Base-by-base conservation (phyloP, 2,888 invertebrate species). In the Liopterus haemorrhoidalis region DNA sequence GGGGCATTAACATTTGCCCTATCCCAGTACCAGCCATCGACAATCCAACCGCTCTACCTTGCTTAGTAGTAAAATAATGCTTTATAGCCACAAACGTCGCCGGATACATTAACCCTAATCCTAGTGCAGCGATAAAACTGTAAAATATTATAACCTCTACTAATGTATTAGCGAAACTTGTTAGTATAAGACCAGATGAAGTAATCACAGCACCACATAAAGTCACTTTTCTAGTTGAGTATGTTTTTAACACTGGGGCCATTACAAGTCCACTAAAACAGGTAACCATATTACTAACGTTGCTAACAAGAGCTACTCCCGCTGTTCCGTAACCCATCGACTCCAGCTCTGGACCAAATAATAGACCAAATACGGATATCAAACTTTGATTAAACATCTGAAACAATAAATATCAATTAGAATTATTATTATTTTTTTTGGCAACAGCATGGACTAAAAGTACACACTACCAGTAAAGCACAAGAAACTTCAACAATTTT, bases 21-120 rank as follows among this genome's bases (percentile, higher is more conserved):
- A 84, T 65, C 48, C 85, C 83, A 50, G 85, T 83, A 43, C 85
- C 85, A 18, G 82, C 82, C 68, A 85, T 75, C 0, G 84, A 79
- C 20, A 85, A 68, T 2, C 85, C 85, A 41, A 85, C 82, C n/a
- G 85, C 85, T 27, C 79, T 73, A 48, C 81, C 81, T 54, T 82
- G 78, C 60, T 71, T 76, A 44, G 71, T 70, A 46, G 72, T 76
- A 59, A 85, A 86, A 64, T 84, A 85, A 16, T 78, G 73, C 62
- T 81, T 82, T 49, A 84, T 78, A 20, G 81, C 78, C 57, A 84
- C 76, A 63, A 85, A 83, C 20, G 81, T 76, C 2, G 82, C 76
- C 31, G 83, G 81, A 50, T 81, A 77, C 51, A 85, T 78, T 48
- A 85, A 71, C 19, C 84, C 85, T 51, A 83, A 69, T 21, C 84